Conservation (phyloP, 2,797 vertebrate species). For the Spondyliosoma cantharus region DNA sequence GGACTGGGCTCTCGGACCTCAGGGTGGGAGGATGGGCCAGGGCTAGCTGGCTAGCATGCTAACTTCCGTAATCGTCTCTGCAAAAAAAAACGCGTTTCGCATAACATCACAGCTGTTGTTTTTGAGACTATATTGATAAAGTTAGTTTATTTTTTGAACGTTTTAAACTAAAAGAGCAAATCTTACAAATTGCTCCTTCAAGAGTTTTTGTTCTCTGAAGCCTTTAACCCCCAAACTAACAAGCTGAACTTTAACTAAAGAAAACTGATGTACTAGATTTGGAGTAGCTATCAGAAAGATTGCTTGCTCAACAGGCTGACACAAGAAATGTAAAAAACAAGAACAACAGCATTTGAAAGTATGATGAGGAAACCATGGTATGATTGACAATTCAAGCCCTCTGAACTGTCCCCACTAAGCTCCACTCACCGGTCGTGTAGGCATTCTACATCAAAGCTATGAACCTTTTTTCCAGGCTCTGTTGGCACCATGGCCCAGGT, state of each 20-base stretch:
- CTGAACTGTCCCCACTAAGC: slow-evolving; percentile 4
- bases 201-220: background rate
- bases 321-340: background rate
- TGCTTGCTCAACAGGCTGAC: background rate
- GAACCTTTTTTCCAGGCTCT: slow-evolving; percentile 7
- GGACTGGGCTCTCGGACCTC: too few relatives aligned
- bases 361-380: background rate
- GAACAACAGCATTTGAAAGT: background rate
- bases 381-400: slow-evolving; percentile 15
- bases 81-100: too few relatives aligned
- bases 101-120: too few relatives aligned
- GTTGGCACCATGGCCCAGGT: background rate
- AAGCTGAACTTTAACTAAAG: background rate
- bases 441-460: slow-evolving; percentile 34
- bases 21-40: too few relatives aligned
- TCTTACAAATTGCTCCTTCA: too few relatives aligned
- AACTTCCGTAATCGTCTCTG: too few relatives aligned
- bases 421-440: background rate
- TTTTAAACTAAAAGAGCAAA: too few relatives aligned
- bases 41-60: too few relatives aligned
- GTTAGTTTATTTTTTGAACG: too few relatives aligned
- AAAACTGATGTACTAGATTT: background rate
- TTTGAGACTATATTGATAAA: too few relatives aligned
- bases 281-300: background rate
- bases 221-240: background rate